Base-by-base conservation (phyloP, 2,797 vertebrate species). In the Echiichthys vipera region DNA sequence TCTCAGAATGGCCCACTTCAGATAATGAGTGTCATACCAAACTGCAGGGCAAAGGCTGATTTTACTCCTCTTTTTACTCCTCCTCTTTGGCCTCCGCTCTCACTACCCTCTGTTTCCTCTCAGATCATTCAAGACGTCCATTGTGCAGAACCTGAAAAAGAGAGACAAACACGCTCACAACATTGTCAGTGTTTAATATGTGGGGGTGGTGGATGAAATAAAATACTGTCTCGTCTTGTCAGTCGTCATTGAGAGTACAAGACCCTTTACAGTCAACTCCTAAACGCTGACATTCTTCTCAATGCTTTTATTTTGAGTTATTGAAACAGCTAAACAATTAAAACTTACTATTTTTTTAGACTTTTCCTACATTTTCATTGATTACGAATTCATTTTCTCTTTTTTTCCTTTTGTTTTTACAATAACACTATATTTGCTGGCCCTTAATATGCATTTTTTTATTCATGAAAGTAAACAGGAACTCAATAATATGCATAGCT, bases 11-110 rank as follows among this genome's bases (percentile, higher is more conserved):
- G 91, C 89, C 92, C 90, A 93, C 93, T 94, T 94, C 91, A 93
- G 83, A 91, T 91, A 92, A 93, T 92, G 90, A 93, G 89, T 90
- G 90, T 91, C 91, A 91, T 86, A 94, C 91, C 92, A 92, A 93
- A 93, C 91, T 88, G 84, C 89, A 86, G 90, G 92, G 80, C 91
- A 91, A 90, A 88, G 87, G 88, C 88, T 90, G 91, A 91, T 93
- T 94, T 93, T 84, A 85, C 85, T 87, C 88, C 74, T 86, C 76
- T 85, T 89, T 89, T 63, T 76, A 85, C 85, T 90, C 88, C 85
- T 89, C 89, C 67, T 91, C 88, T 84, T 43, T 83, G 84, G 84
- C 87, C 91, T 89, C 81, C 43, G 34, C 77, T 87, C 85, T 87
- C 76, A 53, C 80, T 67, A 63, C 66, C 84, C 86, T 90, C 87